Conservation (phyloP, 2,888 invertebrate species). For the Eugnorisma glareosa region DNA sequence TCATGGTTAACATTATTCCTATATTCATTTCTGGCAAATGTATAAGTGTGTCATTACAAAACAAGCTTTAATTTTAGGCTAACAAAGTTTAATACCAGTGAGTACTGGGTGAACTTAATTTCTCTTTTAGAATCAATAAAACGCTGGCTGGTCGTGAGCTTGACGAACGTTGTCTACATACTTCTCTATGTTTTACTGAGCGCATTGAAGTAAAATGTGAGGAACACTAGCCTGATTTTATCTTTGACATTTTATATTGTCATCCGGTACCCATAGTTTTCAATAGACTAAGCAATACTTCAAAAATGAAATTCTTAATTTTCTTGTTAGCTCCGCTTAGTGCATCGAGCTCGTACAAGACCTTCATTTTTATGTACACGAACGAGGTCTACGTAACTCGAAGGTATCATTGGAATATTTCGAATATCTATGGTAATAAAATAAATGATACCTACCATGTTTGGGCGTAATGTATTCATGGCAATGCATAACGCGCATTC, state of each 20-base stretch:
- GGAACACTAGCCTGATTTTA: not conserved
- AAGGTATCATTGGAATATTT: conserved; percentile 66
- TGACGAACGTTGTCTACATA: not conserved
- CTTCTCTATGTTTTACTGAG: conserved; percentile 1
- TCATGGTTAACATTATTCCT: conserved; percentile 6
- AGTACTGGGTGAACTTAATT: not conserved
- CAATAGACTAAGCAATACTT: not conserved
- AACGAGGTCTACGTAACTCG: conserved; percentile 23
- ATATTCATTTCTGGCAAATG: not conserved
- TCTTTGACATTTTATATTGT: no score
- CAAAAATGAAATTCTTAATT: not conserved
- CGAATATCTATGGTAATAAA: conserved; percentile 79
- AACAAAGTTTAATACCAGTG: not conserved
- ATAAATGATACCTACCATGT: conserved; percentile 69
- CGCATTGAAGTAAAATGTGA: conserved; percentile 3
- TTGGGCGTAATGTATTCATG: conserved; percentile 80
- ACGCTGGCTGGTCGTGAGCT: not conserved
- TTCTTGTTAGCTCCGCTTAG: not conserved
- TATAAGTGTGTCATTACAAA: not conserved
- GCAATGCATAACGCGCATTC: conserved; percentile 70
- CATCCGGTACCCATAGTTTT: conserved; percentile 2
- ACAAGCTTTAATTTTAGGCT: not conserved
- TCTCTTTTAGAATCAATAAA: not conserved
- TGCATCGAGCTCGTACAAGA: not conserved
- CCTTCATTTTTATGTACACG: conserved; percentile 29